Percentiles rank a stretch among this genome's conserved stretches.
phyloP scores from a whole-genome alignment of 2,113 vertebrate genomes.

The Caretta caretta region DNA sequence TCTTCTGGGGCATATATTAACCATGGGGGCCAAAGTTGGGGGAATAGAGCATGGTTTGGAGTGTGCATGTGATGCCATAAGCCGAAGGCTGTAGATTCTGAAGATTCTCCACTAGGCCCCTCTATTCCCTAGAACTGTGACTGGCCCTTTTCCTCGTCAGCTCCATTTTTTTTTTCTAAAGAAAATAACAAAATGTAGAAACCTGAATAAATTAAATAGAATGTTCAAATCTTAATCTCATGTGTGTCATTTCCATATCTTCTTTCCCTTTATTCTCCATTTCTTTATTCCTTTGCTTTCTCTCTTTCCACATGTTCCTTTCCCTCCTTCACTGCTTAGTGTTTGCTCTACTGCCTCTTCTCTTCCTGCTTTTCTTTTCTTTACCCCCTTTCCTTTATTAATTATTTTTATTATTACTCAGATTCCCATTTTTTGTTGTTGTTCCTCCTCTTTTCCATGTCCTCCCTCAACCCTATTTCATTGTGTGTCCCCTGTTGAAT shows the following conservation, averaged over 20 bases:
- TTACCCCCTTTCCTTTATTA: too few relatives aligned
- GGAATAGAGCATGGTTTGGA: not conserved
- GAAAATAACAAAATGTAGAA: not conserved
- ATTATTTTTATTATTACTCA: too few relatives aligned
- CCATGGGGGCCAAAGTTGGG: fast-evolving
- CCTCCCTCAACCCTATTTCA: too few relatives aligned
- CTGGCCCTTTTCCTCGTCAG: fast-evolving
- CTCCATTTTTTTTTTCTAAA: not conserved
- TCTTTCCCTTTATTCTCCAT: not conserved
- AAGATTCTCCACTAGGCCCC: not conserved
- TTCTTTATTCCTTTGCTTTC: not conserved
- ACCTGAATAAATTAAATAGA: too few relatives aligned
- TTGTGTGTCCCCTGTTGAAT: not conserved
- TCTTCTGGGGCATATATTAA: not conserved
- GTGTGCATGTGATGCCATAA: not conserved
- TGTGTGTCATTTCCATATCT: not conserved
- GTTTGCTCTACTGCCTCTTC: too few relatives aligned
- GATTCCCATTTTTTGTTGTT: too few relatives aligned
- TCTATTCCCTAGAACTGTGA: not conserved
- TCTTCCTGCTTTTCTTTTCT: too few relatives aligned
- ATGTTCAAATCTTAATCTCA: too few relatives aligned
- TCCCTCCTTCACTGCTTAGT: not conserved
- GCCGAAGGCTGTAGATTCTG: not conserved
- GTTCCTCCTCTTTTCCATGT: too few relatives aligned
- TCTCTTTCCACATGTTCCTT: not conserved